Base-by-base conservation (phyloP, 2,797 vertebrate species). In the Hippocampus kuda region DNA sequence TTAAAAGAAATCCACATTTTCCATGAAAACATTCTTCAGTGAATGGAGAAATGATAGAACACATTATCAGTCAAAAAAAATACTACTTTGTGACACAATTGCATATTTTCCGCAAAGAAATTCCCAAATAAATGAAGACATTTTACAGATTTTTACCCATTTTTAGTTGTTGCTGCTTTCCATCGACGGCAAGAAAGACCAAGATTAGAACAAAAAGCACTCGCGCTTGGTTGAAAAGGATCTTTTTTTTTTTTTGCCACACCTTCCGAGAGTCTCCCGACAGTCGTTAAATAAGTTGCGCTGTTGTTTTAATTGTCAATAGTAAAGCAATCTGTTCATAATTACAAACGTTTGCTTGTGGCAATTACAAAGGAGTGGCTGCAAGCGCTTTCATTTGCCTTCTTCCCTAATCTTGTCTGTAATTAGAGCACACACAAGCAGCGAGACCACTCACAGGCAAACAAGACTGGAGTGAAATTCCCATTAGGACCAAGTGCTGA, bases 261-360 rank as follows among this genome's bases (percentile, higher is more conserved):
- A 86, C 82, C 89, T 90, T 89, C 78, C 80, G 84, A 86, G 82
- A 85, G 80, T 91, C 86, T 90, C 86, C 86, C 80, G 78, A 88
- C 87, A 90, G 89, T 89, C 87, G 87, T 92, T 91, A 91, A 92
- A 91, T 91, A 91, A 90, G 89, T 91, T 89, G 87, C 89, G 90
- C 89, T 91, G 87, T 92, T 91, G 88, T 92, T 92, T 92, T 91
- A 92, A 93, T 93, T 92, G 91, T 93, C 89, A 83, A 90, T 90
- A 90, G 90, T 91, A 89, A 92, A 90, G 89, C 91, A 92, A 92
- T 92, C 91, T 92, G 90, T 91, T 91, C 90, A 92, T 91, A 92
- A 92, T 92, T 92, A 93, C 91, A 93, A 93, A 92, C 90, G 92
- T 92, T 92, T 92, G 91, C 92, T 91, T 88, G 89, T 90, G 91